Evolutionary conservation across 35 echinoderm and acorn worm species (phyloP).

Genomic region (Lytechinus pictus): DNA sequence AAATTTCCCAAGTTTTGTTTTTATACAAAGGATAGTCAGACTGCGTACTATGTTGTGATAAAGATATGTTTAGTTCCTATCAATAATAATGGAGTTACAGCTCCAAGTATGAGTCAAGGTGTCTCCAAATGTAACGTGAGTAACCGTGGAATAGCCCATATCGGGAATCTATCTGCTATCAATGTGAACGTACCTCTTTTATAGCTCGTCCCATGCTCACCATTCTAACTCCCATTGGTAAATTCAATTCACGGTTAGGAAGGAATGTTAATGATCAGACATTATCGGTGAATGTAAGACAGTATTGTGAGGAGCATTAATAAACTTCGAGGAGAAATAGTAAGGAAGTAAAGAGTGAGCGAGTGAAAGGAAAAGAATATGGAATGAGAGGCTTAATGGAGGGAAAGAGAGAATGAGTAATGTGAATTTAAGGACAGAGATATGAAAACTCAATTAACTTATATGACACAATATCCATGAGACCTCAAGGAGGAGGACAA

Average conservation of each 20-base stretch:
- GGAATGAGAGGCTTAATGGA: background rate
- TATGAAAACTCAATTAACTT: too few species aligned
- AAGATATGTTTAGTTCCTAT: too few species aligned
- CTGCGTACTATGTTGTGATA: too few species aligned
- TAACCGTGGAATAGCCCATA: too few species aligned
- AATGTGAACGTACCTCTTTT: background rate
- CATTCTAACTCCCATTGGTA: background rate
- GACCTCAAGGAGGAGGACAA: background rate
- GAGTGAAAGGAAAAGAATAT: background rate
- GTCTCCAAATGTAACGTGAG: too few species aligned
- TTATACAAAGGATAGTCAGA: too few species aligned
- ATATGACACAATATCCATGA: too few species aligned
- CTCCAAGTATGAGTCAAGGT: too few species aligned
- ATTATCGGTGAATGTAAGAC: background rate
- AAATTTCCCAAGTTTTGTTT: too few species aligned
- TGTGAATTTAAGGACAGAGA: too few species aligned
- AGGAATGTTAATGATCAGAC: conserved; percentile 11
- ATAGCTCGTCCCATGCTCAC: background rate
- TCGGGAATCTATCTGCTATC: too few species aligned
- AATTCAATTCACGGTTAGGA: background rate
- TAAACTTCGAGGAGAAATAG: background rate
- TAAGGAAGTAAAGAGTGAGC: background rate
- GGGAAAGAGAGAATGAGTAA: background rate
- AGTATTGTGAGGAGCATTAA: background rate
- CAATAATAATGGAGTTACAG: too few species aligned